phyloP scores from a whole-genome alignment of 2,888 invertebrate genomes.

The Cloeon dipterum region DNA sequence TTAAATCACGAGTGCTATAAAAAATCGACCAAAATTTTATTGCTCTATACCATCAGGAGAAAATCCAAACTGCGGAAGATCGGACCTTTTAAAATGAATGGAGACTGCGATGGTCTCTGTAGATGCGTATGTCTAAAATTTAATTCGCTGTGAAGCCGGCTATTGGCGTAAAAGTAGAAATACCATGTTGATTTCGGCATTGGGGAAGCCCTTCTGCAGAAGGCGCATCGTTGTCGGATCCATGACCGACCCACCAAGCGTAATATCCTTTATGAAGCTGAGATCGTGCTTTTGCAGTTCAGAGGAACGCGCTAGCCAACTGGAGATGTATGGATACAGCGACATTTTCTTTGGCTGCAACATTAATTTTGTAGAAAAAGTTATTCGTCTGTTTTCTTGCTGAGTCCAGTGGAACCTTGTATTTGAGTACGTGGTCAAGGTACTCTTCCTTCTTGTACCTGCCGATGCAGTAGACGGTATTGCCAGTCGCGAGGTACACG shows the following conservation, averaged over 20 bases:
- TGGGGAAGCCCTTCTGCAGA: neutral
- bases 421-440: no score
- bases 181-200: neutral
- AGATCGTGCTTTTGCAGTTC: slow-evolving; percentile 1
- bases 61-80: neutral
- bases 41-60: neutral
- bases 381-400: no score
- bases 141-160: no score
- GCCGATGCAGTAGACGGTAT: no score
- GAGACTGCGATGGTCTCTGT: neutral
- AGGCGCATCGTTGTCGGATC: neutral
- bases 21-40: neutral
- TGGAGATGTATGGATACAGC: slow-evolving; percentile 1
- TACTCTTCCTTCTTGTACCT: no score
- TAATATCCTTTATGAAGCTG: neutral
- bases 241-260: neutral
- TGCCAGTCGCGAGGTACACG: no score
- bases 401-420: no score
- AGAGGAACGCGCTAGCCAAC: neutral
- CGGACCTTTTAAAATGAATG: neutral
- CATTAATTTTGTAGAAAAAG: no score
- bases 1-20: no score
- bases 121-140: neutral
- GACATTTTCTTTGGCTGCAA: no score
- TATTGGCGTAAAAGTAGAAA: neutral